Evolutionary conservation across 2,797 vertebrate species (phyloP), one percentile per base, ranked within the genome.

Genomic region (Botia kubotai): DNA sequence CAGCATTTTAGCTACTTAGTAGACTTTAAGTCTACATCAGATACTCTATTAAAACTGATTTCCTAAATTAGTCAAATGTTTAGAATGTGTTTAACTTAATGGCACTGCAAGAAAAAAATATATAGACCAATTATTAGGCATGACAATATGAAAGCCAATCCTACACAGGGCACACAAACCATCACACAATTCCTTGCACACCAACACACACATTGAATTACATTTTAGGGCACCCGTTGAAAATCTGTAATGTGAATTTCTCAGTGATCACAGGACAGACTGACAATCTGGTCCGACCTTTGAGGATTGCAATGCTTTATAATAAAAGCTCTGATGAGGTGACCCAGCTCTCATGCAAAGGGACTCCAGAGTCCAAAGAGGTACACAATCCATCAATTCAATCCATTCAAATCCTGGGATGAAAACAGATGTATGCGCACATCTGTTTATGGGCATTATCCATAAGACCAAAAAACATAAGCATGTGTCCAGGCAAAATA

Each of bases 381-480:
- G 63, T 39, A 19, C 33, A 66, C 63, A 66, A 19, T 39, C 17
- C 33, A 43, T 39, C 63, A 39, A 66, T 33, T 26, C 60, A 63
- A 33, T 65, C 63, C 63, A 66, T 39, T 19, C 17, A 43, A 66
- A 66, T 66, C 63, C 17, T 29, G 14, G 39, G 16, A 17, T 36
- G 6, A 19, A 39, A 75, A 16, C 72, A 60, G 72, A 48, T 75
- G 5, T 6, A 43, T n/a, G 16, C 13, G 23, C 65, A 71, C 66
- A 66, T 75, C 80, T 58, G 58, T 75, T 79, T 17, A 50, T 0
- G 8, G 23, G 70, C 26, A 65, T 71, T 74, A 67, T 67, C 26
- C 12, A 2, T 2, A n/a, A 71, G 29, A 80, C 75, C 33, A 66
- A 68, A 77, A 69, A 83, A 80, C 70, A 75, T 58, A 29, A 19